These are phyloP conservation scores for Danio jaintianensis DNA, from an alignment of 2,797 vertebrate genomes.

Conservation along the genomic window DNA sequence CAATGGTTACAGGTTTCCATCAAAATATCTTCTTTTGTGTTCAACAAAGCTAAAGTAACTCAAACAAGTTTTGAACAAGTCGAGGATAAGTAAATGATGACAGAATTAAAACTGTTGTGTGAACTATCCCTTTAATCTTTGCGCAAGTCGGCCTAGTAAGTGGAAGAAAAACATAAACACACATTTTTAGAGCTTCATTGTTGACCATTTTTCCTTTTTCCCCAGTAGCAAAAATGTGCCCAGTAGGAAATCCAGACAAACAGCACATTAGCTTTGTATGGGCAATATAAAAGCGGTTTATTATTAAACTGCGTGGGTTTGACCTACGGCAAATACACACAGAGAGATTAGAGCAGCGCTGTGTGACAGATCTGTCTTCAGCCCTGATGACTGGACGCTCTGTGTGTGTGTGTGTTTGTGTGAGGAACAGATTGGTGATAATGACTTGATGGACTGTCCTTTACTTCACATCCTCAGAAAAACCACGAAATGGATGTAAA, in stretches of 20 bases:
- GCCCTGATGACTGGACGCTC: conserved; percentile 37
- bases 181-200: no score
- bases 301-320: conserved; percentile 53
- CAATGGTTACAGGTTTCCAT: no score
- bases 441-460: conserved; percentile 48
- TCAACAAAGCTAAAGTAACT: no score
- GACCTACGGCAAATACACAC: conserved; percentile 43
- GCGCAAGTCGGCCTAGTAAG: no score
- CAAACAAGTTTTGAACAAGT: no score
- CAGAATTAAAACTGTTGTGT: no score
- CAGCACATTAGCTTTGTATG: conserved; percentile 17
- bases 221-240: neutral
- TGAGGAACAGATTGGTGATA: conserved; percentile 34
- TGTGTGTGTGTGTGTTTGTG: conserved; percentile 21
- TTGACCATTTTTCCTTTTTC: no score
- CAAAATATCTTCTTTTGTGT: no score
- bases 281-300: conserved; percentile 42
- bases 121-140: no score
- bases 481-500: conserved; percentile 29
- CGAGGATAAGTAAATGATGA: no score
- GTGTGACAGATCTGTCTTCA: conserved; percentile 47
- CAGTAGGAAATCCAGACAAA: conserved; percentile 21
- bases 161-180: no score
- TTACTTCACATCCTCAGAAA: conserved; percentile 28
- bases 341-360: conserved; percentile 46